Evolutionary conservation across 2,113 vertebrate genomes (phyloP).

Genomic region (Nyctereutes procyonoides): DNA sequence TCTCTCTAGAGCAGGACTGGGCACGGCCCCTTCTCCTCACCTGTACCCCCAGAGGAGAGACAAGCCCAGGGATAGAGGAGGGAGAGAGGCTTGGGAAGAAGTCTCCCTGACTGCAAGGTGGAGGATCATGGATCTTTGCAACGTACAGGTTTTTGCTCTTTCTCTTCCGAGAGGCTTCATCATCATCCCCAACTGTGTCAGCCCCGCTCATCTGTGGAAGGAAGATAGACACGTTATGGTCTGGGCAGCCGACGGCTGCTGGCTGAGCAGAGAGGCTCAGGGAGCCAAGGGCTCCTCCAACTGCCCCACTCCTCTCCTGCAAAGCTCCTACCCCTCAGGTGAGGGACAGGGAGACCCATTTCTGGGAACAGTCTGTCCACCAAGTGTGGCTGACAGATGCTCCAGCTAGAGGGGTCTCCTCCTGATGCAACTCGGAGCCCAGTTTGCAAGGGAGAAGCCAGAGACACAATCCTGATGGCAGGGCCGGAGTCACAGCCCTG

Average conservation of each 20-base stretch:
- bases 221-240: neutral
- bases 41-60: neutral
- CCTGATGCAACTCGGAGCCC: neutral
- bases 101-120: neutral
- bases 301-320: neutral
- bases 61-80: neutral
- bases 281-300: neutral
- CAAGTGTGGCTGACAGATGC: neutral
- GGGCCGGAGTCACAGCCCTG: neutral
- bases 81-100: neutral
- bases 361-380: neutral
- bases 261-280: neutral
- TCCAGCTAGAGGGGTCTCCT: neutral
- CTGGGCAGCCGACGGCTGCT: neutral
- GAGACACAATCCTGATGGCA: fast-evolving
- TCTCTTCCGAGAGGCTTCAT: constrained; percentile 91
- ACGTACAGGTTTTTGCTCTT: constrained; percentile 96
- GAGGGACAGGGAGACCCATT: neutral
- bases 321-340: neutral
- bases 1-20: neutral
- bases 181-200: constrained; percentile 89
- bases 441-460: neutral
- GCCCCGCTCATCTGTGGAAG: constrained; percentile 91
- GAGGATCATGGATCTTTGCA: neutral
- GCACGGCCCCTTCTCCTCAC: neutral